Conservation (phyloP, 1,140 invertebrate species). For the Drosophila tani region DNA sequence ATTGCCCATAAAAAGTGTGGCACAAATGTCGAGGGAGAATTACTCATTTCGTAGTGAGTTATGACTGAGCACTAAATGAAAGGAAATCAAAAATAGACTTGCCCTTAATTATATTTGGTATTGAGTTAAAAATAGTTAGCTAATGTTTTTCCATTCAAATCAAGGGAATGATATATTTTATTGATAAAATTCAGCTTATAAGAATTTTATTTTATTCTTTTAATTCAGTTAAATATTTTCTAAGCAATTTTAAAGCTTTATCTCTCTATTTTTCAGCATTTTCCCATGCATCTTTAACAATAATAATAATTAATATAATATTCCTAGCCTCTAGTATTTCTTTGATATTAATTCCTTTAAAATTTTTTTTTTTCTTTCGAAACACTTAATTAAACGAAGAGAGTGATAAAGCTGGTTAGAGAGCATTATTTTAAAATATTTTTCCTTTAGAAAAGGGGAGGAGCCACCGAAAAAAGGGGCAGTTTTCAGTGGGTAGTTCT, state of each 20-base stretch:
- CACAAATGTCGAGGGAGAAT: background rate
- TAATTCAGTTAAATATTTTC: background rate
- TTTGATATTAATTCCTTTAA: background rate
- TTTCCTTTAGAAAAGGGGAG: constrained; percentile 5
- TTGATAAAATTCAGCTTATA: too few species aligned
- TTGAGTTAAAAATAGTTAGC: too few species aligned
- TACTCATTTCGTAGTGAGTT: background rate
- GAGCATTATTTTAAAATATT: background rate
- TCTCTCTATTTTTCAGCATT: background rate
- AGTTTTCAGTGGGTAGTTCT: constrained; percentile 10
- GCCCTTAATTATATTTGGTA: too few species aligned
- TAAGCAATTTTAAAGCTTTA: too few species aligned
- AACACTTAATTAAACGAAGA: too few species aligned
- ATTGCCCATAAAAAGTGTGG: constrained; percentile 46
- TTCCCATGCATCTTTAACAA: background rate
- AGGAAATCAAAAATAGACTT: too few species aligned
- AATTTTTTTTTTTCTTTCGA: background rate
- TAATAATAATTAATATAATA: background rate
- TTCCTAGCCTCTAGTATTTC: background rate
- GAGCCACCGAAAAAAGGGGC: constrained; percentile 11
- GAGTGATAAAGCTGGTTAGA: too few species aligned
- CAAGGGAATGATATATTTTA: too few species aligned
- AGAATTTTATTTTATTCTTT: too few species aligned
- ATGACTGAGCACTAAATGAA: too few species aligned
- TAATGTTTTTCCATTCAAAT: too few species aligned